A percentile compares a stretch with the other conserved stretches of the same genome.
These are phyloP conservation scores for Lipophrys pholis DNA, from an alignment of 2,113 vertebrate genomes.

Conservation along the genomic window DNA sequence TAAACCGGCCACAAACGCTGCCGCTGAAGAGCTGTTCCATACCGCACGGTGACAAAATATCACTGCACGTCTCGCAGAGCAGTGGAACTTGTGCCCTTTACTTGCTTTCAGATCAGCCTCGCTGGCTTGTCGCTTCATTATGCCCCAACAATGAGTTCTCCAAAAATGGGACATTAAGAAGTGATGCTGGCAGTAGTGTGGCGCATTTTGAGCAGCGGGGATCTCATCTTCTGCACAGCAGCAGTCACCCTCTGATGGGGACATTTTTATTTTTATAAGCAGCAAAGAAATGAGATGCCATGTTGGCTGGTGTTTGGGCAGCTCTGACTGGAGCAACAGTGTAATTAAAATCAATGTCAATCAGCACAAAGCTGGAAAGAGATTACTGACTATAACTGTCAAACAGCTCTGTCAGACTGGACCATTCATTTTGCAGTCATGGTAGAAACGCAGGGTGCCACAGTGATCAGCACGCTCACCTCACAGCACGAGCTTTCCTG, in stretches of 20 bases:
- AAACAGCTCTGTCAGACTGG: not conserved
- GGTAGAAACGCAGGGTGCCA: not conserved
- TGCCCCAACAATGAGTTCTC: conserved; percentile 16
- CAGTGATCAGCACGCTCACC: too few relatives aligned
- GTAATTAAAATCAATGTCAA: not conserved
- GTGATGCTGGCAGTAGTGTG: not conserved
- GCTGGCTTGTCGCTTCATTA: conserved; percentile 16
- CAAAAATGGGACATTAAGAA: conserved; percentile 26
- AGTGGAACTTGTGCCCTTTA: not conserved
- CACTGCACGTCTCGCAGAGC: not conserved
- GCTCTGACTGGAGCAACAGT: not conserved
- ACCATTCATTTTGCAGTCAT: not conserved
- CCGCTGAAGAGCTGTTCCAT: too few relatives aligned
- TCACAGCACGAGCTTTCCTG: too few relatives aligned
- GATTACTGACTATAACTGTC: not conserved
- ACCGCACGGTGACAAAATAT: not conserved
- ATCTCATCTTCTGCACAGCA: conserved; percentile 2
- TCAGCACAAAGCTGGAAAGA: not conserved
- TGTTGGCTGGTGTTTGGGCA: not conserved
- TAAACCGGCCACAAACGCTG: not conserved
- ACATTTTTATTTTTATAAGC: conserved; percentile 4
- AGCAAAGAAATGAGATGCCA: not conserved
- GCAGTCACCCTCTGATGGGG: conserved; percentile 2
- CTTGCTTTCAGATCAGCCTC: conserved; percentile 2
- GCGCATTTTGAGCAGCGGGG: not conserved